Base-by-base conservation (phyloP, 2,797 vertebrate genomes). In the Lithobates pipiens region DNA sequence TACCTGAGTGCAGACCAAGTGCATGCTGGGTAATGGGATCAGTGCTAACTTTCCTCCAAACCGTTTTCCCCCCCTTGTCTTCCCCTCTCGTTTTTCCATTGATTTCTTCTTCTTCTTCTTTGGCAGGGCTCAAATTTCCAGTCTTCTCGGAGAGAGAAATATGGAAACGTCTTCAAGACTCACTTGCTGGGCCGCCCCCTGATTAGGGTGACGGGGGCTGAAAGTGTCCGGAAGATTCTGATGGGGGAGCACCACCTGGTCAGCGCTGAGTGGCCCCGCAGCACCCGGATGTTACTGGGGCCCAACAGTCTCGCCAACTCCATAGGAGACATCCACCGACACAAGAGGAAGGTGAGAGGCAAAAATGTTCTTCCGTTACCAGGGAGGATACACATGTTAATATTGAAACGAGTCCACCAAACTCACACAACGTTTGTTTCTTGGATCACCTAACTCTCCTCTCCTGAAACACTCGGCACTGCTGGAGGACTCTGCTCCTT, bases 231-330 rank as follows among this genome's bases (percentile, higher is more conserved):
- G 27, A 98, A 98, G 90, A 97, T 99, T 72, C 91, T 99, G 88
- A 98, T 99, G 97, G 97, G 97, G 0, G 98, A 99, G 80, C 98
- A 99, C 91, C 97, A 95, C 88, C 95, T 99, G 90, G 98, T 99
- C 89, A 97, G 96, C 88, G 96, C 97, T 63, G 97, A 99, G 93
- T 99, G 98, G 98, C 98, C 98, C 0, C 96, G 97, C 89, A 99
- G 97, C 93, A 98, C 97, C 1, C 93, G 97, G 78, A 96, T 97
- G 89, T 93, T 99, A 68, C 95, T 99, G 77, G 98, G 98, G 0
- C 96, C 97, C 81, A 97, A 98, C 94, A 97, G 97, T 0, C 95
- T 99, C 88, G 96, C 97, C 92, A 99, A 98, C 93, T 98, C 97
- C 92, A 98, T 98, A 68, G 97, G 98, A 21, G 97, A 99, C 93